Percentiles rank a stretch among this genome's conserved stretches.
These are phyloP conservation scores for Ceratosolen fusciceps DNA, from an alignment of 1,140 invertebrate genomes.

Conservation along the genomic window DNA sequence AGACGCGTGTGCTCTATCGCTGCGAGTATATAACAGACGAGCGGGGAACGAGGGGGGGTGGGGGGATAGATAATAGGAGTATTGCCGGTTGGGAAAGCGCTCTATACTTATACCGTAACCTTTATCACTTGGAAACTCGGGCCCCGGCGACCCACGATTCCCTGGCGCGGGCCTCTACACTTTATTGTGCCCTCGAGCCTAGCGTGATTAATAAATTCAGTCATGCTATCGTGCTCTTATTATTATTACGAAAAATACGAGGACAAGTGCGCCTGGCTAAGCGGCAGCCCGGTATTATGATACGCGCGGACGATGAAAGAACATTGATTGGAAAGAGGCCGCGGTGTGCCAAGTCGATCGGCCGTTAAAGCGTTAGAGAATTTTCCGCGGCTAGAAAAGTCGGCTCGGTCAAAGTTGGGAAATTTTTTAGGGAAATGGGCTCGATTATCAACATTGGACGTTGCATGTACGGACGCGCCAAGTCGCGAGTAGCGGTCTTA, in stretches of 20 bases:
- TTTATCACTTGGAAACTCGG: slow-evolving; percentile 26
- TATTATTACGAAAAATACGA: slow-evolving; percentile 30
- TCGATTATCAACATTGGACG: no score
- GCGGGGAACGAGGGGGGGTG: no score
- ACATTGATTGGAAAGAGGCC: no score
- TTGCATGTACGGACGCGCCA: no score
- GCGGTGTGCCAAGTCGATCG: not conserved
- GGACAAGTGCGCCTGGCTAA: not conserved
- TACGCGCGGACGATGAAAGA: not conserved
- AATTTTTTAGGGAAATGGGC: no score
- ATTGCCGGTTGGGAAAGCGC: slow-evolving; percentile 22
- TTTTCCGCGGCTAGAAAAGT: not conserved
- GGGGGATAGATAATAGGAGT: slow-evolving; percentile 14
- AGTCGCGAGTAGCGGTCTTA: no score
- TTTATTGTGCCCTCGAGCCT: not conserved
- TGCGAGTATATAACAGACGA: no score
- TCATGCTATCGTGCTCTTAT: not conserved
- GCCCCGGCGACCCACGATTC: not conserved
- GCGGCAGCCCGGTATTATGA: not conserved
- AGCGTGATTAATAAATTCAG: slow-evolving; percentile 42
- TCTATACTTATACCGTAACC: slow-evolving; percentile 7
- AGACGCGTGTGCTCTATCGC: not conserved
- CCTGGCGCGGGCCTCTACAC: not conserved
- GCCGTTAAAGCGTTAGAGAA: slow-evolving; percentile 10
- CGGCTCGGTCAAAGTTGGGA: not conserved